Conservation (phyloP, 1,140 invertebrate genomes). For the Drosophila kepulauana region DNA sequence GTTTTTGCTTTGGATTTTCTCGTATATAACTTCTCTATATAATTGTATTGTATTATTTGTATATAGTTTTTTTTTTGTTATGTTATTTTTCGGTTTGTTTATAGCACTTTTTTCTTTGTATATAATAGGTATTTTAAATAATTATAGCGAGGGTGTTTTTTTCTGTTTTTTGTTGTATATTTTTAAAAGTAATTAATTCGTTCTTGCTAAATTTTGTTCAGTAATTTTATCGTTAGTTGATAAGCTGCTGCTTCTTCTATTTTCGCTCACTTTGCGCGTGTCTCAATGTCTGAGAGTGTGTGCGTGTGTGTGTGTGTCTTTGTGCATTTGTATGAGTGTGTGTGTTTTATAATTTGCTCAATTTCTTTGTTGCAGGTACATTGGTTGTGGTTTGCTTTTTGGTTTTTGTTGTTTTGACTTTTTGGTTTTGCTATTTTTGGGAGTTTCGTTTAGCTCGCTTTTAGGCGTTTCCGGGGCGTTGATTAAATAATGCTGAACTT, state of each 20-base stretch:
- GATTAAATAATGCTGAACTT: slow-evolving; percentile 79
- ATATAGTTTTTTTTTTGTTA: slow-evolving; percentile 22
- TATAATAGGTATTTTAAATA: slow-evolving; percentile 27
- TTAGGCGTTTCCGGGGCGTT: slow-evolving; percentile 68
- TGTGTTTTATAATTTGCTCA: slow-evolving; percentile 62
- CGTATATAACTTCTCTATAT: slow-evolving; percentile 46
- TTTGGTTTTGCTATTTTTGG: slow-evolving; percentile 49
- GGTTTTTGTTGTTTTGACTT: slow-evolving; percentile 36
- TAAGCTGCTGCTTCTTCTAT: slow-evolving; percentile 9
- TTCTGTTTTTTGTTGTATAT: slow-evolving; percentile 54
- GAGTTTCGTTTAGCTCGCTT: slow-evolving; percentile 47
- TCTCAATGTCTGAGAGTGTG: slow-evolving; percentile 19
- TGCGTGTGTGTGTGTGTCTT: slow-evolving; percentile 25
- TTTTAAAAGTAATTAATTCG: slow-evolving; percentile 79
- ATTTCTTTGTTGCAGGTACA: slow-evolving; percentile 80
- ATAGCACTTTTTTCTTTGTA: slow-evolving; percentile 55
- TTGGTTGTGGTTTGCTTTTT: slow-evolving; percentile 63
- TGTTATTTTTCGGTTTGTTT: not conserved
- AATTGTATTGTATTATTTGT: slow-evolving; percentile 26
- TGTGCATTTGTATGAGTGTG: slow-evolving; percentile 27
- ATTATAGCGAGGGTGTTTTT: slow-evolving; percentile 41
- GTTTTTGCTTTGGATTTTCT: slow-evolving; percentile 1
- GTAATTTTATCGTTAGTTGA: slow-evolving; percentile 29
- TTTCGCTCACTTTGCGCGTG: not conserved
- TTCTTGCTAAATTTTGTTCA: slow-evolving; percentile 47